phyloP scores from a whole-genome alignment of 2,888 invertebrate genomes.

The Argynnis bischoffii region DNA sequence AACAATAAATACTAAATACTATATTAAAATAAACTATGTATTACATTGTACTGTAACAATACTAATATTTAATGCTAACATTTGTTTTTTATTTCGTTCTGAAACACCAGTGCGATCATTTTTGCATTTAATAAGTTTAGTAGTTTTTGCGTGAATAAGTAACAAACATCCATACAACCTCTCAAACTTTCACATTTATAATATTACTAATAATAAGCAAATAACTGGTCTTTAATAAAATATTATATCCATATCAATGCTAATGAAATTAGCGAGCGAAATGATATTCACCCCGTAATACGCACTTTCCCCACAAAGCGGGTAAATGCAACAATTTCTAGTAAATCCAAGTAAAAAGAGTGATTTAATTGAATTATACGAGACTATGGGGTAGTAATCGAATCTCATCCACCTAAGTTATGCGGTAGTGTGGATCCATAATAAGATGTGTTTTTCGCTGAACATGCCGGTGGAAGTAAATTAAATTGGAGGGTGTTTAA shows the following conservation, averaged over 20 bases:
- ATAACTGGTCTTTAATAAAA: not conserved
- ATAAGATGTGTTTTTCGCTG: conserved; percentile 15
- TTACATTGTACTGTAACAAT: too few species aligned
- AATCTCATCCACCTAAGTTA: conserved; percentile 9
- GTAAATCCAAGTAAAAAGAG: not conserved
- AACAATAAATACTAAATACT: too few species aligned
- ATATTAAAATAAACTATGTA: too few species aligned
- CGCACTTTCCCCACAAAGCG: conserved; percentile 45
- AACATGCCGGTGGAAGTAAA: conserved; percentile 6
- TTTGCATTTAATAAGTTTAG: too few species aligned
- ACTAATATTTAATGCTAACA: too few species aligned
- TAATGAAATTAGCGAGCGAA: conserved; percentile 45
- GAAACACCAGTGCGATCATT: too few species aligned
- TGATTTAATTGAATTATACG: conserved; percentile 1
- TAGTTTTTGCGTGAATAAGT: too few species aligned
- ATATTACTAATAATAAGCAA: too few species aligned
- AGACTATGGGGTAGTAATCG: not conserved
- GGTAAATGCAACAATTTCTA: conserved; percentile 39
- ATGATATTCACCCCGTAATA: conserved; percentile 55
- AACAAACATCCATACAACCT: too few species aligned
- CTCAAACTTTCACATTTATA: too few species aligned
- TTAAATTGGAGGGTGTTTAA: conserved; percentile 16
- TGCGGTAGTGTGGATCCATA: conserved; percentile 6
- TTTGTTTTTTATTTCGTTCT: too few species aligned
- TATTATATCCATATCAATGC: conserved; percentile 37